A percentile compares a stretch with the other conserved stretches of the same genome.
Conservation (phyloP, 2,888 invertebrate genomes). For the Harpalus rufipes region DNA sequence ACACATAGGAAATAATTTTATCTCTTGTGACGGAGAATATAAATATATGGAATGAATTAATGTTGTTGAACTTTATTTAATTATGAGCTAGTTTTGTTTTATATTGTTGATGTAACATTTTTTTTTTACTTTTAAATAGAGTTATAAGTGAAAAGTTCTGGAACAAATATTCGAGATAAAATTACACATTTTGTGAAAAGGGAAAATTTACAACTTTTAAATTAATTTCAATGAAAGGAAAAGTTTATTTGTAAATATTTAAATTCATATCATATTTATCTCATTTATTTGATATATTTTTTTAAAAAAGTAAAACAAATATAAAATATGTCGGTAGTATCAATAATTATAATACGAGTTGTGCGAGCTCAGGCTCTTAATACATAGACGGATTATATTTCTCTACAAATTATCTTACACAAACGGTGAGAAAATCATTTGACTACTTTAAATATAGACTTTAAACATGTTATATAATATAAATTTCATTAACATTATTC, state of each 20-base stretch:
- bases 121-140: background rate
- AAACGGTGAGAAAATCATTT: too few relatives aligned
- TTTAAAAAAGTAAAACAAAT: too few relatives aligned
- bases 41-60: background rate
- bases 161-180: background rate
- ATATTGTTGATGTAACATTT: too few relatives aligned
- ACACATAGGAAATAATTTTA: constrained; percentile 1
- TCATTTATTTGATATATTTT: background rate
- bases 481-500: too few relatives aligned
- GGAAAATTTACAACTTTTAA: background rate
- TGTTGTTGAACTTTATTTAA: background rate
- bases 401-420: too few relatives aligned
- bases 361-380: too few relatives aligned
- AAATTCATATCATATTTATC: background rate
- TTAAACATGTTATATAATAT: too few relatives aligned
- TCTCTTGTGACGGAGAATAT: background rate
- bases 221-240: background rate
- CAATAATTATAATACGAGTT: too few relatives aligned
- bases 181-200: background rate
- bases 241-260: background rate
- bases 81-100: background rate
- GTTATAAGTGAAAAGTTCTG: background rate
- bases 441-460: too few relatives aligned
- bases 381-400: too few relatives aligned
- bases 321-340: too few relatives aligned